Conservation (phyloP, 2,113 vertebrate genomes). For the Otis tarda region DNA sequence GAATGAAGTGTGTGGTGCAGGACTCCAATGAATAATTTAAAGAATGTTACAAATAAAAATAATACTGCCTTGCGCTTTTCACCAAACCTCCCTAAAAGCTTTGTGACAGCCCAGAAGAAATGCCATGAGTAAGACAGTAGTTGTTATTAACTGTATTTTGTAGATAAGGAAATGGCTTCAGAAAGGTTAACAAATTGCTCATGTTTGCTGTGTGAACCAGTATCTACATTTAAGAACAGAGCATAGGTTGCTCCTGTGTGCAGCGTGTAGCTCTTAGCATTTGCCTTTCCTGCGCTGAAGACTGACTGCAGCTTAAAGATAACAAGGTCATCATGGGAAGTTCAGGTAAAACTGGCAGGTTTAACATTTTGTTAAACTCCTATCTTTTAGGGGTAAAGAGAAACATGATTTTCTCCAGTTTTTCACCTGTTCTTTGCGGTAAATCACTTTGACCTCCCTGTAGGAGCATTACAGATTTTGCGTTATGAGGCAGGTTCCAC, state of each 20-base stretch:
- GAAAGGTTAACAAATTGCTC: constrained; percentile 45
- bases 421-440: background rate
- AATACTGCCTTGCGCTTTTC: constrained; percentile 13
- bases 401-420: background rate
- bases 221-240: background rate
- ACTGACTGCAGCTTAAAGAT: background rate
- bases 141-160: constrained; percentile 28
- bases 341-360: background rate
- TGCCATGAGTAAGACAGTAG: background rate
- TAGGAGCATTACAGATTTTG: background rate
- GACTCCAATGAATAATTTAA: constrained; percentile 58
- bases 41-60: constrained; percentile 14
- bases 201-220: background rate
- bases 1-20: constrained; percentile 53
- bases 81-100: constrained; percentile 23
- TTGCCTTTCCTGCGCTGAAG: background rate
- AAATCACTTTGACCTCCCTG: background rate
- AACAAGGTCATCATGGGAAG: background rate
- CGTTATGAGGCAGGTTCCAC: background rate
- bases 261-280: background rate
- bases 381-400: background rate
- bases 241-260: background rate
- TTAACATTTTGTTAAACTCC: background rate
- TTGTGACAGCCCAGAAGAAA: constrained; percentile 28
- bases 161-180: constrained; percentile 25